Percentiles rank a stretch among this genome's conserved stretches.
phyloP scores from a whole-genome alignment of 2,113 vertebrate genomes.

The Eulacestoma nigropectus region DNA sequence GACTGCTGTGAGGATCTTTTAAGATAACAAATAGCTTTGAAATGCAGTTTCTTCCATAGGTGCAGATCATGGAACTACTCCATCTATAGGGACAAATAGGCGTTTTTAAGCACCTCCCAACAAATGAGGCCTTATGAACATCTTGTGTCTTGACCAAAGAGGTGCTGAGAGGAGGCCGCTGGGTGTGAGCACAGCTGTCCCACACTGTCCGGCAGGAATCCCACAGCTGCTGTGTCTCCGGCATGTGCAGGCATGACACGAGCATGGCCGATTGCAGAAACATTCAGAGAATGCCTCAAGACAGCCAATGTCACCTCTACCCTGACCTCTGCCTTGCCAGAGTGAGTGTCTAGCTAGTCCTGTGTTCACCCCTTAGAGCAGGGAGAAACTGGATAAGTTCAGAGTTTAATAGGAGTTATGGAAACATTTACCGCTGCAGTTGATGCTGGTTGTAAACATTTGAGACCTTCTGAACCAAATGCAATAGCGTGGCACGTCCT shows the following conservation, averaged over 20 bases:
- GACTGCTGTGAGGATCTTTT: neutral
- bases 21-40: neutral
- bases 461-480: conserved; percentile 30
- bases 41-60: neutral
- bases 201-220: neutral
- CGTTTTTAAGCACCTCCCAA: neutral
- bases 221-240: conserved; percentile 2
- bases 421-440: neutral
- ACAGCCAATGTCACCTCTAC: neutral
- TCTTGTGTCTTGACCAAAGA: neutral
- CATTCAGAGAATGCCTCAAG: conserved; percentile 25
- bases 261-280: neutral
- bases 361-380: neutral
- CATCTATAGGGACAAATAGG: neutral
- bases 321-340: conserved; percentile 17
- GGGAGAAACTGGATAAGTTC: neutral
- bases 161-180: neutral
- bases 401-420: conserved; percentile 29
- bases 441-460: conserved; percentile 24
- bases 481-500: neutral
- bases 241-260: neutral
- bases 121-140: neutral
- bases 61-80: neutral
- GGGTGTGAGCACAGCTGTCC: neutral
- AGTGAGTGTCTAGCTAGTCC: neutral